Percentiles rank a stretch among this genome's conserved stretches.
phyloP scores from a whole-genome alignment of 2,113 vertebrate species.

The Myotis brandtii region DNA sequence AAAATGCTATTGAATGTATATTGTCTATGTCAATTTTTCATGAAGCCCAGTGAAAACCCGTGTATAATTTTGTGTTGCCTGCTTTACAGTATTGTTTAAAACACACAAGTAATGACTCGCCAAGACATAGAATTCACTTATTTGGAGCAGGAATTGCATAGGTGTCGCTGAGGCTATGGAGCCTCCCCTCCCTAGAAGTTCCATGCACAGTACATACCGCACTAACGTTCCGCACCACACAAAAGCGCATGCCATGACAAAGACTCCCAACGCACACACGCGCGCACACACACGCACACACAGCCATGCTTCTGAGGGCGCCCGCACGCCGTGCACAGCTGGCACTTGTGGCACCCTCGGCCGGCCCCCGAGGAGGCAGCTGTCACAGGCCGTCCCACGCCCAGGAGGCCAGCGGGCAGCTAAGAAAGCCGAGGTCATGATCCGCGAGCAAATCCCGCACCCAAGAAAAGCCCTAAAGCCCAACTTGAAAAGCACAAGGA shows the following conservation, averaged over 20 bases:
- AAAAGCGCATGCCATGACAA: conserved; percentile 68
- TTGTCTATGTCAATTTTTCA: conserved; percentile 13
- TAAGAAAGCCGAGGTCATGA: conserved; percentile 25
- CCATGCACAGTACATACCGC: not conserved
- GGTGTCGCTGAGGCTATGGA: not conserved
- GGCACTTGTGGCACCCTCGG: conserved; percentile 81
- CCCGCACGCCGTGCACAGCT: not conserved
- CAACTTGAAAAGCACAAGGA: conserved; percentile 45
- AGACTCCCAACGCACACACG: not conserved
- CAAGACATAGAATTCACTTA: not conserved
- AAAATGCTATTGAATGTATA: not conserved
- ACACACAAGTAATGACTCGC: not conserved
- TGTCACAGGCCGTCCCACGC: conserved; percentile 60
- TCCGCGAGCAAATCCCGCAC: not conserved
- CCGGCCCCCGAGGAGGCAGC: conserved; percentile 54
- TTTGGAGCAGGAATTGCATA: not conserved
- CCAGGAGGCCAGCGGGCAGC: conserved; percentile 41
- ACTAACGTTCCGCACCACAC: not conserved
- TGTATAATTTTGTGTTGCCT: not conserved
- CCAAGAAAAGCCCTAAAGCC: conserved; percentile 11
- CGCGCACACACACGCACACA: conserved; percentile 2
- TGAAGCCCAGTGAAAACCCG: not conserved
- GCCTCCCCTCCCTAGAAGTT: not conserved
- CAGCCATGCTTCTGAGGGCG: conserved; percentile 9
- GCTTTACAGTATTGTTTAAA: conserved; percentile 1